Evolutionary conservation across 2,113 vertebrate species (phyloP).

Genomic region (Corapipo altera): DNA sequence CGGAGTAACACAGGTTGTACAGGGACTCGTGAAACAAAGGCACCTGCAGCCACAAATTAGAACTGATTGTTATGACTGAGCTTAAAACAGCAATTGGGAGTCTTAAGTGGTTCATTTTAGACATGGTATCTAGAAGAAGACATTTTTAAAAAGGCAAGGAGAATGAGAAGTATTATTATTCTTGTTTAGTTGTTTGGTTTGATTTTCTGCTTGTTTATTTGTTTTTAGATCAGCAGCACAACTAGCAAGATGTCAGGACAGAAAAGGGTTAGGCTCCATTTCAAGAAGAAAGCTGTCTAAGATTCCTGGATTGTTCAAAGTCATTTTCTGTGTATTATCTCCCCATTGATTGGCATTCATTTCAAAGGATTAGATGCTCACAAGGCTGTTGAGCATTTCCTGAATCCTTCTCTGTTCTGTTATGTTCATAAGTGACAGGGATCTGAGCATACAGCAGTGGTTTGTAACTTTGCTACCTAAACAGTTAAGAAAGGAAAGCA

Average conservation of each 20-base stretch:
- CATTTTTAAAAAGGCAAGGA: background rate
- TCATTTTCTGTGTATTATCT: background rate
- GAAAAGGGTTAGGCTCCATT: background rate
- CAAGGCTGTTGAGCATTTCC: background rate
- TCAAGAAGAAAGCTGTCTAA: background rate
- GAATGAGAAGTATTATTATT: background rate
- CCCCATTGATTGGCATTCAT: background rate
- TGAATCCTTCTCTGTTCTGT: background rate
- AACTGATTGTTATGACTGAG: background rate
- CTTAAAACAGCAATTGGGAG: background rate
- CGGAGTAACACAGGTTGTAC: constrained; percentile 92
- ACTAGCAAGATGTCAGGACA: background rate
- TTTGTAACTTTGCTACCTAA: background rate
- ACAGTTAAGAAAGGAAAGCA: background rate
- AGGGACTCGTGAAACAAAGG: constrained; percentile 90
- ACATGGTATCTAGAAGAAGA: background rate
- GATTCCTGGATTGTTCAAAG: background rate
- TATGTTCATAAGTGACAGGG: background rate
- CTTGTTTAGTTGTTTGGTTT: background rate
- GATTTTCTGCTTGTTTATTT: background rate
- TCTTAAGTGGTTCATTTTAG: background rate
- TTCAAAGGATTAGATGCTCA: background rate
- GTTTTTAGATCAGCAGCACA: background rate
- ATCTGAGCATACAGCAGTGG: background rate
- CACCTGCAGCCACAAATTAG: constrained; percentile 78